Evolutionary conservation across 2,888 invertebrate species (phyloP), one percentile per base, ranked within the genome.

Genomic region (Drosophila recens): DNA sequence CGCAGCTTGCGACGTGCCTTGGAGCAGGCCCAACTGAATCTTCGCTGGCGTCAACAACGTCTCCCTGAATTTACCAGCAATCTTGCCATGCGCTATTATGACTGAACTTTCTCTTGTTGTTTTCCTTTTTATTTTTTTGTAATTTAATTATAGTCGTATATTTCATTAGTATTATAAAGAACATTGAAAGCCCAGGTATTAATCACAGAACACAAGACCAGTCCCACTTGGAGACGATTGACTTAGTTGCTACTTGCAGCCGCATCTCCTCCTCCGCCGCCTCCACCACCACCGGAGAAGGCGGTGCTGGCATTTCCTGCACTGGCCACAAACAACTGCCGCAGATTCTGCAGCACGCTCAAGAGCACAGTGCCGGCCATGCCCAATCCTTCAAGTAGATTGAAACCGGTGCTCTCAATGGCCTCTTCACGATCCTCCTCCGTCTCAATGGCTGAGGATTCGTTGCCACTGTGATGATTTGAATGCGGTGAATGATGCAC

Each of bases 21-120:
- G 27, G 97, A 97, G 92, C 94, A 94, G 20, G 95, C 95, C 0
- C 93, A 94, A 54, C 94, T 95, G 62, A 97, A 97, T 93, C 94
- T 96, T 10, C 94, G 94, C 82, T 97, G 97, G 97, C 94, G 95
- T 87, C 88, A 93, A 8, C 92, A 92, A 20, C 94, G 95, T 86
- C 93, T 93, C 59, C 33, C 61, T 1, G 40, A 49, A 4, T 70
- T 80, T n/a, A 27, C 15, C 10, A 13, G 36, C 1, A 43, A 36
- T 20, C 11, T 77, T 0, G 6, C 23, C 6, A 30, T 46, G 10
- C 58, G 6, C 23, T 62, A 43, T 27, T 67, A 30, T 49, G 40
- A 71, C 15, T 78, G 11, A 78, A 36, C 9, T 40, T 23, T 15
- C 11, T 3, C 1, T 13, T 6, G 27, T 38, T 52, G 56, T 27